phyloP scores from a whole-genome alignment of 92 coral and sea anemone species.

The Palythoa heliodiscus region DNA sequence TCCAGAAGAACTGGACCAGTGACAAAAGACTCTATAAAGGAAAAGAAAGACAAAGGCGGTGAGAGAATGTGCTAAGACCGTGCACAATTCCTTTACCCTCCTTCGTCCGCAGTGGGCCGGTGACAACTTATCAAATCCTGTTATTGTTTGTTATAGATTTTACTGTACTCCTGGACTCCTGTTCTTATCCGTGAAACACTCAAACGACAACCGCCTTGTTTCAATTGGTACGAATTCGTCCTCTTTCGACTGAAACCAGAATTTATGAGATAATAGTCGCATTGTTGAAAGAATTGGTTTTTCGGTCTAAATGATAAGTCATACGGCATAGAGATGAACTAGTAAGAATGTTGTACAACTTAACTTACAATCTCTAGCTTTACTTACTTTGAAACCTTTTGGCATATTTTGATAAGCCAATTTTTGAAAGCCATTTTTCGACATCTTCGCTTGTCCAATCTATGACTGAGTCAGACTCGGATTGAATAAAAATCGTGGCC shows the following conservation, averaged over 20 bases:
- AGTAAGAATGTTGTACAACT: background rate
- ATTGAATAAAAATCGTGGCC: conserved; percentile 26
- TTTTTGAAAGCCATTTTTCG: conserved; percentile 40
- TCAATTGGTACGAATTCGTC: too few species aligned
- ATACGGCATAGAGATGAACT: background rate
- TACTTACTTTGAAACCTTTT: conserved; percentile 52
- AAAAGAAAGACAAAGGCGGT: background rate
- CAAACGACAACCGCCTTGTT: too few species aligned
- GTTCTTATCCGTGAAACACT: too few species aligned
- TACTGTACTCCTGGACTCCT: too few species aligned
- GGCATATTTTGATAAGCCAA: conserved; percentile 56
- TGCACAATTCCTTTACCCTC: too few species aligned
- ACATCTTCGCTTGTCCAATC: conserved; percentile 50
- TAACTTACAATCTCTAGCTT: background rate
- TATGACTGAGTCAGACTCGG: conserved; percentile 35
- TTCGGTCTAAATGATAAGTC: background rate
- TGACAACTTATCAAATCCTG: background rate
- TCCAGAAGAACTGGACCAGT: conserved; percentile 59
- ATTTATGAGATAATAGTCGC: too few species aligned
- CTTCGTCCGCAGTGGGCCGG: background rate
- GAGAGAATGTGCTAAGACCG: background rate
- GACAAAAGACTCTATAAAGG: conserved; percentile 42
- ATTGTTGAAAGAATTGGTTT: too few species aligned
- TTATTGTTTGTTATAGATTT: too few species aligned
- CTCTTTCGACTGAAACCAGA: too few species aligned